Evolutionary conservation across 1,140 invertebrate genomes (phyloP).

Genomic region (Drosophila rhopaloa): DNA sequence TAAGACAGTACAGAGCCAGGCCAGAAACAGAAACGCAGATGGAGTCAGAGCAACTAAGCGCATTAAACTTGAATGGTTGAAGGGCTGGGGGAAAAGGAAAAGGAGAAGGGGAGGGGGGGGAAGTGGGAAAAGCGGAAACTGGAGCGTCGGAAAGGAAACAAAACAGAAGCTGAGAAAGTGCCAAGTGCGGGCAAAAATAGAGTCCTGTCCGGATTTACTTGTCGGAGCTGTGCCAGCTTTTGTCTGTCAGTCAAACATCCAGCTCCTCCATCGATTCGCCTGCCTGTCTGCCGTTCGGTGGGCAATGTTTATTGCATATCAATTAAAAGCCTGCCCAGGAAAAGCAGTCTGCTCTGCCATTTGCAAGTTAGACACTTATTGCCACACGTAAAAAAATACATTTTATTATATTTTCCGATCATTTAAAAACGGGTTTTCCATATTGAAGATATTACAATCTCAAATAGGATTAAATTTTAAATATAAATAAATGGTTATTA

Average conservation of each 20-base stretch:
- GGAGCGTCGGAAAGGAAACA: slow-evolving; percentile 48
- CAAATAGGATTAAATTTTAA: too few relatives aligned
- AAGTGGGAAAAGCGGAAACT: slow-evolving; percentile 7
- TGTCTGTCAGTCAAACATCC: slow-evolving; percentile 56
- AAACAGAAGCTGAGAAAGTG: slow-evolving; percentile 61
- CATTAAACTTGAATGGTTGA: slow-evolving; percentile 73
- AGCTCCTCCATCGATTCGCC: slow-evolving; percentile 25
- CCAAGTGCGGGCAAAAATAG: slow-evolving; percentile 33
- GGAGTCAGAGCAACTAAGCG: slow-evolving; percentile 55
- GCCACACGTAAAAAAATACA: slow-evolving; percentile 8
- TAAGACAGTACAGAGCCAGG: slow-evolving; percentile 15
- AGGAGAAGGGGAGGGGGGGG: background rate
- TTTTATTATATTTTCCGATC: background rate
- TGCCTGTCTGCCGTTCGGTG: slow-evolving; percentile 24
- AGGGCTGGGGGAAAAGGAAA: slow-evolving; percentile 15
- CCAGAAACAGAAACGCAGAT: slow-evolving; percentile 22
- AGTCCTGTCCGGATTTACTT: slow-evolving; percentile 47
- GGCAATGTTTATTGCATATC: slow-evolving; percentile 79
- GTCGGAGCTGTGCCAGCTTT: slow-evolving; percentile 56
- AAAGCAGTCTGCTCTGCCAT: slow-evolving; percentile 4
- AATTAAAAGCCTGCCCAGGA: slow-evolving; percentile 52
- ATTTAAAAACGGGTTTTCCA: too few relatives aligned
- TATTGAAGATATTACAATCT: too few relatives aligned
- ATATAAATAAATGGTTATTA: too few relatives aligned
- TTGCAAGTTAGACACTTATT: slow-evolving; percentile 29